Percentiles rank a stretch among this genome's conserved stretches.
These are phyloP conservation scores for Gadopsis bispinosus DNA, from an alignment of 2,797 vertebrate genomes.

Conservation along the genomic window DNA sequence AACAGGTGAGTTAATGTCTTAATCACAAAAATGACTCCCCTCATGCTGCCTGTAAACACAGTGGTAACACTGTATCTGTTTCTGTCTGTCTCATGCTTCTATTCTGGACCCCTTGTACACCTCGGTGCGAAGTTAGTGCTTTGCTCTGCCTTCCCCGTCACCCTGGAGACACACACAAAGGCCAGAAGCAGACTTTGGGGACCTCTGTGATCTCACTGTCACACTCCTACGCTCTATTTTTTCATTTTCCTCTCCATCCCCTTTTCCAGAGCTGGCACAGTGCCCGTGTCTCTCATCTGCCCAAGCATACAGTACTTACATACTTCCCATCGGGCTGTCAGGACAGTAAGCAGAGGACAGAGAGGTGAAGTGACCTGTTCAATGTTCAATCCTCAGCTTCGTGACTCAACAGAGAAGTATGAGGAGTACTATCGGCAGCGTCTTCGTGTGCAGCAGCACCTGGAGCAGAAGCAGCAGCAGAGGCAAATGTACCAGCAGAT, in stretches of 20 bases:
- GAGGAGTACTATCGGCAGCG: conserved; percentile 97
- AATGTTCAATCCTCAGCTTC: conserved; percentile 82
- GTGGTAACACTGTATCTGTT: conserved; percentile 27
- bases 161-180: conserved; percentile 58
- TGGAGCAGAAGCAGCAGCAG: conserved; percentile 98
- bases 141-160: conserved; percentile 41
- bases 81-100: conserved; percentile 48
- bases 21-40: conserved; percentile 25
- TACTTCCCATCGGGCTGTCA: conserved; percentile 51
- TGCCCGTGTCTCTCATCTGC: conserved; percentile 27
- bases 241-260: conserved; percentile 26
- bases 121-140: conserved; percentile 52
- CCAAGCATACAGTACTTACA: conserved; percentile 18
- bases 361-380: conserved; percentile 65
- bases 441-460: conserved; percentile 96
- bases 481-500: conserved; percentile 97
- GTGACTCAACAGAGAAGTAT: conserved; percentile 96
- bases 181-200: conserved; percentile 44
- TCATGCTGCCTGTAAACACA: conserved; percentile 55
- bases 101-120: conserved; percentile 44
- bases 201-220: conserved; percentile 41
- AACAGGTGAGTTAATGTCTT: not conserved
- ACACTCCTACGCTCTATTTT: not conserved
- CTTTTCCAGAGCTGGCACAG: conserved; percentile 27
- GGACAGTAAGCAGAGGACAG: conserved; percentile 64